Base-by-base conservation (phyloP, 1,140 invertebrate genomes). In the Sycobia sp. region DNA sequence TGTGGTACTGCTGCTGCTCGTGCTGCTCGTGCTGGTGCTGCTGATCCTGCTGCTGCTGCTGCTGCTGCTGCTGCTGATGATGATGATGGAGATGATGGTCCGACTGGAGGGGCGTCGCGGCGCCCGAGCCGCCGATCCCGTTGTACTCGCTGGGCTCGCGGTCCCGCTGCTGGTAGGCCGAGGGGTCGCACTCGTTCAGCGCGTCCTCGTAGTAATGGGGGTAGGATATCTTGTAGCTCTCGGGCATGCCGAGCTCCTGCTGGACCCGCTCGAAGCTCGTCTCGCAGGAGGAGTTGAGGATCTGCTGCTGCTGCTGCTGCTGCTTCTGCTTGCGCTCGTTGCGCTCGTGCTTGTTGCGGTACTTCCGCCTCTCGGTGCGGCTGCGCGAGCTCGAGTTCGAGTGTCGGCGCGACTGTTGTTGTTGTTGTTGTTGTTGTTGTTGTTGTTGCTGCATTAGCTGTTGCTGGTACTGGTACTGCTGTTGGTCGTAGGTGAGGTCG, bases 171-270 rank as follows among this genome's bases (percentile, higher is more conserved):
- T 34, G 27, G 22, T 64, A 57, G 9, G 57, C 27, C 20, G 56
- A 36, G 36, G 58, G 53, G 18, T 46, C 25, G 54, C 66, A 46
- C 39, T 72, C 68, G 51, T 58, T 65, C 36, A 59, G 5, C 46
- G 74, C 69, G 51, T 82, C 78, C 66, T 80, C 76, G 67, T 80
- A 82, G 39, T 79, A 82, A 57, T 80, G 76, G 4, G 78, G 78
- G 67, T 82, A 80, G 22, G 76, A 73, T 51, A 80, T 80, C 60
- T 80, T 80, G 67, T 75, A 79, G 27, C 72, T 77, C 62, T 79
- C 75, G 29, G 77, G 72, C 34, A 76, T 74, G 18, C 75, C 77
- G 39, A 80, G 73, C 25, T 80, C 76, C 41, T 78, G 76, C 34
- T 78, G 76, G 4, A 74, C 71, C 36, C 72, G 68, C n/a, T 75